phyloP scores from a whole-genome alignment of 2,888 invertebrate genomes.

The Polymixis flavicincta region DNA sequence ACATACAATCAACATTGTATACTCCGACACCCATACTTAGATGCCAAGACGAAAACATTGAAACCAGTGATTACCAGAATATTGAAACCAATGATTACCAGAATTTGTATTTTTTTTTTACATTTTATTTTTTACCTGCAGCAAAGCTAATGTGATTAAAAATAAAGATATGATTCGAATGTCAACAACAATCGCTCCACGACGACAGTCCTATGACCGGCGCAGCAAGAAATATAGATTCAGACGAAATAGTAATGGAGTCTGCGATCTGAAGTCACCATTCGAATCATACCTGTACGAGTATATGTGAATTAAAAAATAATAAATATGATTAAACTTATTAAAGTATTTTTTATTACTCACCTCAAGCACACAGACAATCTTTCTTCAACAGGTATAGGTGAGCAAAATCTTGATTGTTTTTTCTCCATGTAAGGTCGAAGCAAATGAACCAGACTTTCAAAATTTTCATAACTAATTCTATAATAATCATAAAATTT shows the following conservation, averaged over 20 bases:
- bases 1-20: constrained; percentile 57
- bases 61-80: constrained; percentile 37
- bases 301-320: constrained; percentile 53
- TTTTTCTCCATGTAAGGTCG: constrained; percentile 13
- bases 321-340: constrained; percentile 42
- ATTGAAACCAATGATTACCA: constrained; percentile 41
- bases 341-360: constrained; percentile 47
- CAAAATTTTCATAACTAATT: not conserved
- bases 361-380: constrained; percentile 56
- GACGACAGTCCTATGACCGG: constrained; percentile 47
- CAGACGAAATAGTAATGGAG: constrained; percentile 52
- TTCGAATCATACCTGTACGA: constrained; percentile 56
- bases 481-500: constrained; percentile 14
- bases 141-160: constrained; percentile 44
- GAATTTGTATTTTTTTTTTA: constrained; percentile 1
- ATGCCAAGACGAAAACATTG: constrained; percentile 48
- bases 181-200: constrained; percentile 50
- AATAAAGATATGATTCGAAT: constrained; percentile 49
- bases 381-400: constrained; percentile 58
- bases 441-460: not conserved
- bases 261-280: constrained; percentile 57
- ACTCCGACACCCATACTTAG: constrained; percentile 46
- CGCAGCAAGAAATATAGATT: constrained; percentile 43
- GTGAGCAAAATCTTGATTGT: constrained; percentile 43
- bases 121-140: constrained; percentile 38